A percentile compares a stretch with the other conserved stretches of the same genome.
phyloP scores from a whole-genome alignment of 1,140 invertebrate genomes.

The Eurosta solidaginis region DNA sequence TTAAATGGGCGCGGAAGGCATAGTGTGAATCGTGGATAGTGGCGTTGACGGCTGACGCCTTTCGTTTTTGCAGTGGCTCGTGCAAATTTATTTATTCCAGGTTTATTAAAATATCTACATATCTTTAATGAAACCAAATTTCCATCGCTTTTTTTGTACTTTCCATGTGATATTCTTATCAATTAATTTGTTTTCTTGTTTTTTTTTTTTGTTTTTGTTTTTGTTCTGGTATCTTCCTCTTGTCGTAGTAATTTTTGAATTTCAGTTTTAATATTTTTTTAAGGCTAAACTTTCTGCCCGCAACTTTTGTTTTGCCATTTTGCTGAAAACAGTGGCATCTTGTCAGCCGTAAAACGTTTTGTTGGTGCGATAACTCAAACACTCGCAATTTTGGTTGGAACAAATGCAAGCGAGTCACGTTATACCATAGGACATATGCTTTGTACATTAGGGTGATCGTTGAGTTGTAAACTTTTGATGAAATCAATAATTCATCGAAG shows the following conservation, averaged over 20 bases:
- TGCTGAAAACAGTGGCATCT: neutral
- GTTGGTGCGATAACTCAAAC: neutral
- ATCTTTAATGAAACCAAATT: neutral
- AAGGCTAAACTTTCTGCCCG: neutral
- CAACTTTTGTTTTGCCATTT: neutral
- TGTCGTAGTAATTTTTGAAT: neutral
- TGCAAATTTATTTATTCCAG: neutral
- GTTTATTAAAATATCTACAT: neutral
- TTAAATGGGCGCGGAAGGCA: neutral
- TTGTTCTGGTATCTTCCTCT: too few relatives aligned
- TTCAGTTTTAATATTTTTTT: neutral
- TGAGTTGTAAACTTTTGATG: too few relatives aligned
- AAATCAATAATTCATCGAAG: too few relatives aligned
- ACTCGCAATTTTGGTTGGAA: neutral
- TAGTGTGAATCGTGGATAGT: neutral
- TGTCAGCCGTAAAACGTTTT: conserved; percentile 15
- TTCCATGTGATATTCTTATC: neutral
- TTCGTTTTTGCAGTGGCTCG: neutral
- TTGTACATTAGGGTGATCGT: too few relatives aligned
- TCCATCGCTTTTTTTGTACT: neutral
- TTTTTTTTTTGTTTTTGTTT: neutral
- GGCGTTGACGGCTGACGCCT: neutral
- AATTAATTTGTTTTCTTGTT: neutral
- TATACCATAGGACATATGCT: too few relatives aligned
- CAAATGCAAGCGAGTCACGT: neutral